A percentile compares a stretch with the other conserved stretches of the same genome.
Evolutionary conservation across 1,140 invertebrate genomes (phyloP).

Genomic region (Bacillus rossius): DNA sequence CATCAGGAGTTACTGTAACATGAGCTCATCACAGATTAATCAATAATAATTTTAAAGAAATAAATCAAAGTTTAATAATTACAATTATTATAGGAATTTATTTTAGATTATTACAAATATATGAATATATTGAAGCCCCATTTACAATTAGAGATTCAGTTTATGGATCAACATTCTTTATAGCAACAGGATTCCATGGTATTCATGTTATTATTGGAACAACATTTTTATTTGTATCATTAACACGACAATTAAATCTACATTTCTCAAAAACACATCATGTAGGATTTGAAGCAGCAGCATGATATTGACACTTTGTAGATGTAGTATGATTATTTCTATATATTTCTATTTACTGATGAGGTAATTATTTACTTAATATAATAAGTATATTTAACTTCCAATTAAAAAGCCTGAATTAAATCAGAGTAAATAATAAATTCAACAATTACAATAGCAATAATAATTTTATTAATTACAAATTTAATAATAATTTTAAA

Average conservation of each 20-base stretch:
- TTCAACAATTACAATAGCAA: conserved; percentile 35
- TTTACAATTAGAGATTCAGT: conserved; percentile 54
- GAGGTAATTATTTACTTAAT: conserved; percentile 57
- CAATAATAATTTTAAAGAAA: conserved; percentile 44
- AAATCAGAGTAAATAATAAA: conserved; percentile 46
- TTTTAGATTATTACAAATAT: conserved; percentile 45
- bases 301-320: conserved; percentile 71
- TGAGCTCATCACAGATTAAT: conserved; percentile 49
- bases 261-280: conserved; percentile 57
- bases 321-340: conserved; percentile 67
- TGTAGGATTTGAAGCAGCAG: conserved; percentile 61
- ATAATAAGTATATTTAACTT: conserved; percentile 62
- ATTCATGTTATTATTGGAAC: conserved; percentile 64
- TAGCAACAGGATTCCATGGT: conserved; percentile 67
- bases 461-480: conserved; percentile 40
- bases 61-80: conserved; percentile 40
- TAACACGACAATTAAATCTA: conserved; percentile 44
- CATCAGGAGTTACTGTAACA: conserved; percentile 41
- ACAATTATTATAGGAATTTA: conserved; percentile 51
- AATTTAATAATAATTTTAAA: conserved; percentile 45
- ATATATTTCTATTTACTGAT: conserved; percentile 62
- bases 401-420: conserved; percentile 56
- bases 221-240: conserved; percentile 52
- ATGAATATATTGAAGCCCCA: conserved; percentile 43
- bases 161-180: conserved; percentile 62